Evolutionary conservation across 2,888 invertebrate species (phyloP), one percentile per base, ranked within the genome.

Genomic region (Thelaira solivaga): DNA sequence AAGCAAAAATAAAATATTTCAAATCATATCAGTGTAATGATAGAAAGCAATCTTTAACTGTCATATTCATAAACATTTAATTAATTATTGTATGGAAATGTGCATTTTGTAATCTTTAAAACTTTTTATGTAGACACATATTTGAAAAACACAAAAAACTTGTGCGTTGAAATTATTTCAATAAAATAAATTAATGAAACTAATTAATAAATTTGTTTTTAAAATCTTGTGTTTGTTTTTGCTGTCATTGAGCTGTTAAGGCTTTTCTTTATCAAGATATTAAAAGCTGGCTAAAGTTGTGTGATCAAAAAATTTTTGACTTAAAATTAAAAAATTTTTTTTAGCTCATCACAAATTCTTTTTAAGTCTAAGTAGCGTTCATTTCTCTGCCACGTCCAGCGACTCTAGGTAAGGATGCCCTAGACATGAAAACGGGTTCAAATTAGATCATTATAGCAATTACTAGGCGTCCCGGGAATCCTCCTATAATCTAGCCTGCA

Each of bases 1-100:
- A 55, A 64, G 51, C 45, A 55, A 18, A 76, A 65, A 76, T 61
- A 39, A 71, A 71, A 76, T 71, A 76, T 76, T 76, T 76, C 45
- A 67, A 65, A 36, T 53, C 13, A 22, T 76, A 76, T 76, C 71
- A 47, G 45, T 26, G 39, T 55, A 76, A 67, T 76, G 76, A 76
- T 76, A 71, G 76, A 76, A 76, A 71, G 47, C 39, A 76, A 76
- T 76, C 71, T 76, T 71, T 71, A 59, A 61, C 65, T 76, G 69
- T 71, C 76, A 76, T 71, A 76, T 61, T 71, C 53, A 36, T 59
- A 71, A 67, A 45, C 34, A 45, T 65, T 59, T 59, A 71, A 76
- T 71, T 76, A 76, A 76, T 76, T 71, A 41, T 31, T 22, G 41
- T 45, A 53, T 29, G 34, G 13, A 69, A 69, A 64, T 49, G 20